Base-by-base conservation (phyloP, 2,888 invertebrate species). In the Cosmia trapezina region DNA sequence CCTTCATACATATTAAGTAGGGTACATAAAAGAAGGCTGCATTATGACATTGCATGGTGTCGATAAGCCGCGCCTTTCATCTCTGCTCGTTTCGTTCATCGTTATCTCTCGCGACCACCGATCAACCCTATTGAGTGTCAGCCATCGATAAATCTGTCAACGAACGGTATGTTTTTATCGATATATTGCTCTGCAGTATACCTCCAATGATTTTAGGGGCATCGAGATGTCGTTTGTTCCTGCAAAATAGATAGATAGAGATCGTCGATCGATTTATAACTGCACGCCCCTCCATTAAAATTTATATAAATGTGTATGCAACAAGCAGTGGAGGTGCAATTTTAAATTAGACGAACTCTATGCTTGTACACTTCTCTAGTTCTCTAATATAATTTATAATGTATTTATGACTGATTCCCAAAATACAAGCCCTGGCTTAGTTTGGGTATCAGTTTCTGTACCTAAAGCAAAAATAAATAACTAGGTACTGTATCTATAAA, bases 51-150 rank as follows among this genome's bases (percentile, higher is more conserved):
- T 22, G 73, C 49, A 69, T 41, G 57, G 71, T 68, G 61, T 49
- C 76, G 84, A 81, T 81, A 79, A 83, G 82, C 70, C 66, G 17
- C 1, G 70, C 59, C 59, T 80, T 80, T 78, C 83, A 82, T 77
- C 67, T 60, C 64, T 0, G 49, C 59, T 69, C 75, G 70, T 74
- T 72, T 61, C 64, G 14, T 57, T 69, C 73, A 54, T 4, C 70
- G 67, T 72, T 84, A 84, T 84, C 84, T 73, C 66, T 54, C 53
- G 22, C 78, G 47, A 62, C 73, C 76, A 81, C 69, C 72, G 72
- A 83, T 75, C 83, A 73, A 63, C 33, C 63, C 56, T 67, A 77
- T 73, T 72, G 73, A 80, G 69, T 69, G 73, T 68, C 60, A 62
- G 54, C 57, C 53, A 54, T 73, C 74, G 81, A 83, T 78, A 83